phyloP scores from a whole-genome alignment of 1,140 invertebrate genomes.

The Brachionus rubens region DNA sequence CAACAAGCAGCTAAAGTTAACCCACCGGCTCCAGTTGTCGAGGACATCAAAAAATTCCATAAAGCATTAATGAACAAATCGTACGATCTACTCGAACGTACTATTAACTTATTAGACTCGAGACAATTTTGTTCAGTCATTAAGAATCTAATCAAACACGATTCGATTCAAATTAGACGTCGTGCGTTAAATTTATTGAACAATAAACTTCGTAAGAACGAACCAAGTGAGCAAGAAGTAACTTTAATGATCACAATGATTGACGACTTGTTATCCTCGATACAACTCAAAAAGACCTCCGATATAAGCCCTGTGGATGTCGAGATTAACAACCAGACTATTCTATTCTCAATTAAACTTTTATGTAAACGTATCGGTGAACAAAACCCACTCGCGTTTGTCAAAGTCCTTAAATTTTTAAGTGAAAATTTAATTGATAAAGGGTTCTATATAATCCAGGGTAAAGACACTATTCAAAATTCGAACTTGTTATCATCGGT shows the following conservation, averaged over 20 bases:
- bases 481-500: slow-evolving; percentile 26
- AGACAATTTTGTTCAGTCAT: slow-evolving; percentile 70
- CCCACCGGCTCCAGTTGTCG: neutral
- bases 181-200: slow-evolving; percentile 80
- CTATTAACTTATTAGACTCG: slow-evolving; percentile 47
- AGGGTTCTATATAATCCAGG: neutral
- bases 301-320: slow-evolving; percentile 47
- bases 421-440: slow-evolving; percentile 9
- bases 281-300: slow-evolving; percentile 47
- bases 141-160: slow-evolving; percentile 69
- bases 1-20: slow-evolving; percentile 56
- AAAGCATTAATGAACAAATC: slow-evolving; percentile 71
- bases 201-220: slow-evolving; percentile 69
- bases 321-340: slow-evolving; percentile 71
- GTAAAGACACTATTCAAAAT: neutral
- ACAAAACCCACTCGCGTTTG: slow-evolving; percentile 51
- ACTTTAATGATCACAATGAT: slow-evolving; percentile 52
- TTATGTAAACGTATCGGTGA: slow-evolving; percentile 68
- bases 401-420: slow-evolving; percentile 50
- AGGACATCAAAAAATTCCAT: slow-evolving; percentile 70
- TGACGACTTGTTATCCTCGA: slow-evolving; percentile 63
- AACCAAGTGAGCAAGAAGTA: slow-evolving; percentile 64
- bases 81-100: slow-evolving; percentile 66
- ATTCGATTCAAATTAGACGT: slow-evolving; percentile 68
- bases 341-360: slow-evolving; percentile 75